Evolutionary conservation across 2,797 vertebrate genomes (phyloP), one percentile per base, ranked within the genome.

Genomic region (Malurus leucopterus): DNA sequence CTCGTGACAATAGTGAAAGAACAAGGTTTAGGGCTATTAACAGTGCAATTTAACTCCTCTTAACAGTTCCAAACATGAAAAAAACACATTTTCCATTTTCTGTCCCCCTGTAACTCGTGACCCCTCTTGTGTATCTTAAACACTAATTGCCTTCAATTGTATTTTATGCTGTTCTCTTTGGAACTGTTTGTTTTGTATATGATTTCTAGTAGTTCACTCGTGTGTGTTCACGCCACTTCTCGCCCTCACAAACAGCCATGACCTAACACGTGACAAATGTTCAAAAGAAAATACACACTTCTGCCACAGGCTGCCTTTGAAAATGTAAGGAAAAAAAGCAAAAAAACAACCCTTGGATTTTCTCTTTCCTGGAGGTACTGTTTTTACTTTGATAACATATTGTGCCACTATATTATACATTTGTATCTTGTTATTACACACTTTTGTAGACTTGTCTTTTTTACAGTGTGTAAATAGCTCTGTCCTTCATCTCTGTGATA

Each of bases 231-330:
- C 54, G 18, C 93, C 95, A 91, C 94, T 68, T 93, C 93, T 95
- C 46, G 71, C 96, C 97, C 97, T 92, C 91, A 96, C 96, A 89
- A 97, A 96, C 96, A 96, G 96, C 97, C 93, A 89, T 91, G 95
- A 96, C 92, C 79, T 92, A 21, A 96, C 95, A 96, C 95, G n/a
- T 82, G 91, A 77, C 74, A 86, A 88, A 95, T 21, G 44, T 90
- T 94, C 67, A 38, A 91, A 93, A 80, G 90, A 32, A 74, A 85
- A 70, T 36, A 91, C 87, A 96, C 86, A 95, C 80, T 92, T 81
- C 76, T 95, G 96, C 96, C 93, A 89, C 96, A 96, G 94, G 97
- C 95, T 97, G 98, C 97, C 98, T 98, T 97, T 68, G 84, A 88
- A 92, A 95, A 78, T 81, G 71, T 81, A 91, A 89, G 73, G 19